Conservation (phyloP, 2,113 vertebrate species). For the Eira barbara region DNA sequence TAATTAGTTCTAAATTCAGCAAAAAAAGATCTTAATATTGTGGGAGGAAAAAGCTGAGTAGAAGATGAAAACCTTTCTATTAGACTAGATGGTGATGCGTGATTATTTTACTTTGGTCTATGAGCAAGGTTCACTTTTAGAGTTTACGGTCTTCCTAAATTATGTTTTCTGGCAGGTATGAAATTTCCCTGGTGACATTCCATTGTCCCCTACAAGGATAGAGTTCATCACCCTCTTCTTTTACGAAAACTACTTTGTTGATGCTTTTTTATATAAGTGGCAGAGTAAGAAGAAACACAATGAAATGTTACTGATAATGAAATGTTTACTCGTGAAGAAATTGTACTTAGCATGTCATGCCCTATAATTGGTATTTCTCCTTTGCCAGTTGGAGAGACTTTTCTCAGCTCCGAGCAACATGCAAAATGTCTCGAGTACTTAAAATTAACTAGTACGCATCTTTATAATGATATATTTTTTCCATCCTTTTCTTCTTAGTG, state of each 20-base stretch:
- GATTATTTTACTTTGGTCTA: rapidly evolving
- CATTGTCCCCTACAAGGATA: neutral
- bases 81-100: neutral
- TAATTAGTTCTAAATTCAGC: slow-evolving; percentile 3
- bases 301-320: neutral
- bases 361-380: neutral
- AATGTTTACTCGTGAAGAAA: neutral
- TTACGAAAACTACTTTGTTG: neutral
- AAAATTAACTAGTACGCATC: rapidly evolving
- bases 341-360: neutral
- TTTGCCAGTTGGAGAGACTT: neutral
- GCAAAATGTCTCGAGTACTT: neutral
- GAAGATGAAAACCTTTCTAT: neutral
- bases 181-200: neutral
- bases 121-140: neutral
- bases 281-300: neutral
- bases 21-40: neutral
- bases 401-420: rapidly evolving
- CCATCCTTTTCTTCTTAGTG: neutral
- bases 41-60: neutral
- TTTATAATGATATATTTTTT: neutral
- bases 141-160: neutral
- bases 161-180: neutral
- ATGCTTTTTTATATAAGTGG: slow-evolving; percentile 5
- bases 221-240: neutral